A percentile compares a stretch with the other conserved stretches of the same genome.
These are phyloP conservation scores for Merops nubicus DNA, from an alignment of 2,113 vertebrate species.

Conservation along the genomic window DNA sequence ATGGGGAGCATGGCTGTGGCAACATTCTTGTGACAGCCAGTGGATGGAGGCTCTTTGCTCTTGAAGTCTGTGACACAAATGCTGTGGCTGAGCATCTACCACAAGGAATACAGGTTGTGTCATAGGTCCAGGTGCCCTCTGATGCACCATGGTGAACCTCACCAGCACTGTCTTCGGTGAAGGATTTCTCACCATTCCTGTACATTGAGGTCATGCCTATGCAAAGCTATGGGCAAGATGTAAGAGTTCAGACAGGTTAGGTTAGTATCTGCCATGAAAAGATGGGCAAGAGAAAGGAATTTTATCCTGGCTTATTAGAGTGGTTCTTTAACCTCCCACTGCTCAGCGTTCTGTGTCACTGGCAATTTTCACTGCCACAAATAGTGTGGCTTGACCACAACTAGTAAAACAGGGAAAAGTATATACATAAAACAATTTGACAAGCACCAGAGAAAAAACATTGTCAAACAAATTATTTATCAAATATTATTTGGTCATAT, in stretches of 20 bases:
- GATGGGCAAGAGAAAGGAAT: not conserved
- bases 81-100: not conserved
- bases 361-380: not conserved
- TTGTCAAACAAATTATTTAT: not conserved
- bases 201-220: not conserved
- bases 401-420: not conserved
- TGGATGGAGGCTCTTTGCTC: not conserved
- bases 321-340: not conserved
- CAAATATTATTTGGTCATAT: not conserved
- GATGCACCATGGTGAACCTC: not conserved
- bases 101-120: not conserved
- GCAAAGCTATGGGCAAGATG: not conserved
- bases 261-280: not conserved
- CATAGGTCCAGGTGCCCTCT: not conserved
- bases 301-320: not conserved
- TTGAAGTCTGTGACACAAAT: not conserved
- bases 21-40: not conserved
- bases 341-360: not conserved
- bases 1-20: not conserved
- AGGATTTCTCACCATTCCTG: not conserved
- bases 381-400: not conserved
- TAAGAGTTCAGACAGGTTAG: not conserved
- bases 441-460: not conserved
- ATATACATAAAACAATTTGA: not conserved
- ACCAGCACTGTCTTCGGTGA: not conserved